Base-by-base conservation (phyloP, 2,888 invertebrate species). In the Hylaea fasciaria region DNA sequence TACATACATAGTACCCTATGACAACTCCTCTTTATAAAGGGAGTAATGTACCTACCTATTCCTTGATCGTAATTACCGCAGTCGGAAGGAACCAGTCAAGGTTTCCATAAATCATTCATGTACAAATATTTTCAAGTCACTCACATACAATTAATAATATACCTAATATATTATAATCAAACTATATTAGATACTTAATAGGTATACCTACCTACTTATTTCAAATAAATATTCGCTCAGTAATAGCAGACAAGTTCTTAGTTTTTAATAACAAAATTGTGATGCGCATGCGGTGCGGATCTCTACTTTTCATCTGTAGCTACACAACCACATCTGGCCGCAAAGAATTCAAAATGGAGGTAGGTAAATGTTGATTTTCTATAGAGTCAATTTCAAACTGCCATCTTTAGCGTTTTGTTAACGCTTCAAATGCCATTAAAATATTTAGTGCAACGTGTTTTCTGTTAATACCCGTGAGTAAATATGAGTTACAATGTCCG, bases 321-420 rank as follows among this genome's bases (percentile, higher is more conserved):
- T 68, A 72, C 60, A 63, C 65, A 66, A 59, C 63, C 64, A 76
- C 78, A 82, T 77, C 77, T 81, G 77, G 73, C 74, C 76, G 78
- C 78, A 67, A 72, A 80, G 76, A 82, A 80, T 79, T 78, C 72
- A 76, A 79, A 82, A 82, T 76, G 77, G 76, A 78, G 78, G 72
- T 78, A 77, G 71, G 78, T 77, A 82, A 85, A 82, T 86, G 76
- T 83, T 85, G 82, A 83, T 82, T 85, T 86, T 86, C 83, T 81
- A 82, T 85, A 78, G 79, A 79, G 80, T 80, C 76, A 80, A 81
- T 80, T 79, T 76, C 73, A 84, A 85, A 85, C 83, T 82, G 85
- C 85, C 82, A 89, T 85, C 80, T 90, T 89, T 89, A 88, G 85
- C 87, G 82, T 82, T 84, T 83, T 85, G 89, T 86, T 87, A 87